These are phyloP conservation scores for Bubo blakistoni DNA, from an alignment of 2,113 vertebrate genomes.

Conservation along the genomic window DNA sequence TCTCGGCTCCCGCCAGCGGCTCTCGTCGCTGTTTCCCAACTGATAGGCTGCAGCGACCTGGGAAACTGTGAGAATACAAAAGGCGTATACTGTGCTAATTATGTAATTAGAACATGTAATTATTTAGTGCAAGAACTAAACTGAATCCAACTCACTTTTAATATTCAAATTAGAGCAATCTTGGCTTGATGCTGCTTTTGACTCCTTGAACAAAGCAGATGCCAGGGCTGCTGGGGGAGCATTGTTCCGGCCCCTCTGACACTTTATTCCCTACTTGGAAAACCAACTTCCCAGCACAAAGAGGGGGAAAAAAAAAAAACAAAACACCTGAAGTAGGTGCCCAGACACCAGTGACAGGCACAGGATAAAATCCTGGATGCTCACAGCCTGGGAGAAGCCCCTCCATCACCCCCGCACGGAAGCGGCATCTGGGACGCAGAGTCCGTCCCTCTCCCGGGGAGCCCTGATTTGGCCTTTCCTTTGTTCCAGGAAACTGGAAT, in stretches of 20 bases:
- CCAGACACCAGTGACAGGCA: fast-evolving
- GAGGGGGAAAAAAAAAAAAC: background rate
- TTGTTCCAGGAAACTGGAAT: background rate
- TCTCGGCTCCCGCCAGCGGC: background rate
- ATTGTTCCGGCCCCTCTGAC: background rate
- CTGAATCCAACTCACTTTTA: background rate
- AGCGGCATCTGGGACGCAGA: background rate
- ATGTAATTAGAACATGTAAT: constrained; percentile 52
- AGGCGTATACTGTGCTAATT: constrained; percentile 19
- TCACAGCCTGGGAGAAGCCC: background rate
- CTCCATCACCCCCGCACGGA: background rate
- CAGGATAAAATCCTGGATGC: background rate
- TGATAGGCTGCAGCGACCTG: background rate
- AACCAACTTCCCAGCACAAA: background rate
- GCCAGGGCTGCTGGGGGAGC: background rate
- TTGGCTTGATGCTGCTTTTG: background rate
- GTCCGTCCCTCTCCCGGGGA: background rate
- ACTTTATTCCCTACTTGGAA: background rate
- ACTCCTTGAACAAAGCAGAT: background rate
- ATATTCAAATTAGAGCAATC: constrained; percentile 24
- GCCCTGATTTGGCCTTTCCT: background rate
- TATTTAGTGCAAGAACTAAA: constrained; percentile 8
- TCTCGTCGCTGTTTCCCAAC: background rate
- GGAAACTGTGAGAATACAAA: background rate
- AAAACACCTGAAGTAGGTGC: background rate